A percentile compares a stretch with the other conserved stretches of the same genome.
These are phyloP conservation scores for Rattus norvegicus DNA, from an alignment of 2,113 vertebrate genomes.

Conservation along the genomic window DNA sequence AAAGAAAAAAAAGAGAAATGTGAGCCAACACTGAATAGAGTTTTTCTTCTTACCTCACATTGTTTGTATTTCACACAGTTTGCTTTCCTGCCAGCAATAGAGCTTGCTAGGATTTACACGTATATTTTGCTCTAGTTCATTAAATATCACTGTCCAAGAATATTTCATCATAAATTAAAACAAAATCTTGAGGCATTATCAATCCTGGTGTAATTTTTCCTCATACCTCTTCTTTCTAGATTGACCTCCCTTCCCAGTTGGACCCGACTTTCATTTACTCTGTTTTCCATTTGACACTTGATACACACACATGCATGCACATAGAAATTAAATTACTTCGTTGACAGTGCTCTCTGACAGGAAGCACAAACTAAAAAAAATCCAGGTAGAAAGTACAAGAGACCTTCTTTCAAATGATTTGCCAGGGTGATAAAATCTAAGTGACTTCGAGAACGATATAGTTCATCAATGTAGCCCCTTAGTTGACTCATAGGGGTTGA, in stretches of 20 bases:
- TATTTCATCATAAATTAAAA: background rate
- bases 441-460: background rate
- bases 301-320: background rate
- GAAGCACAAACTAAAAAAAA: background rate
- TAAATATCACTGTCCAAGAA: background rate
- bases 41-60: background rate
- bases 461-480: background rate
- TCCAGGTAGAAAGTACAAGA: background rate
- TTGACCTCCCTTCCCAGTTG: background rate
- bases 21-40: background rate
- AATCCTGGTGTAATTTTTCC: background rate
- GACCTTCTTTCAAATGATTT: background rate
- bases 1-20: no score
- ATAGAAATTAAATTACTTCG: background rate
- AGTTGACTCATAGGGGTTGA: background rate
- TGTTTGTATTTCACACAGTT: background rate
- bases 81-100: background rate
- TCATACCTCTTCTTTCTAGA: background rate
- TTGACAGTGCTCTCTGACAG: background rate
- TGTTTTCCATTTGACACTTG: background rate
- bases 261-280: background rate
- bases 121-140: constrained; percentile 33
- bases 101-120: background rate
- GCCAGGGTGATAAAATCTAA: background rate
- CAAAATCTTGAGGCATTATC: background rate